Conservation (phyloP, 2,113 vertebrate genomes). For the Ophthalmolycus amberensis region DNA sequence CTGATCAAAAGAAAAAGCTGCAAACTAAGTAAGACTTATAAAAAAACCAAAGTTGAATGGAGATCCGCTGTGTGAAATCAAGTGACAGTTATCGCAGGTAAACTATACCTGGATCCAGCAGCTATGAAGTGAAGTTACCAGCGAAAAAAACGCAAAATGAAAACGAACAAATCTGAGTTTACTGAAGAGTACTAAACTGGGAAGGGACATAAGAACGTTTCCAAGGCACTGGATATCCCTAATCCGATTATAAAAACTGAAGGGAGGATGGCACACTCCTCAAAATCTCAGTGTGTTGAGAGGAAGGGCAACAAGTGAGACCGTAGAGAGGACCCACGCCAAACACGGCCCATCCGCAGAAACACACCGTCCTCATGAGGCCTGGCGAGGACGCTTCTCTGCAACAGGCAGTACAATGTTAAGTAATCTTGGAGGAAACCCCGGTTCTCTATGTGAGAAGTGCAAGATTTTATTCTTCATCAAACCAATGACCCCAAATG, state of each 20-base stretch:
- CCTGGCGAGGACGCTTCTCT: constrained; percentile 24
- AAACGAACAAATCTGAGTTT: not conserved
- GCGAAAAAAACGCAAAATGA: not conserved
- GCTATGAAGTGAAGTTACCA: not conserved
- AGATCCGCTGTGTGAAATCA: not conserved
- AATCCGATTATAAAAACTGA: not conserved
- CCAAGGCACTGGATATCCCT: constrained; percentile 62
- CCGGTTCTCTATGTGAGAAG: not conserved
- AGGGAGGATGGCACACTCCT: not conserved
- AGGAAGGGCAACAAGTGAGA: not conserved
- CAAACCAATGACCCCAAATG: not conserved
- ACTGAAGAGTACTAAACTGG: constrained; percentile 1
- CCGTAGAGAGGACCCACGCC: not conserved
- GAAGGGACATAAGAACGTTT: constrained; percentile 10
- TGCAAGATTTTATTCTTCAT: not conserved
- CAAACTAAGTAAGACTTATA: not conserved
- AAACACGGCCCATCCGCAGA: not conserved
- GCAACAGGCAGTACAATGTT: not conserved
- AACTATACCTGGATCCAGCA: not conserved
- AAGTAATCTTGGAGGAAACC: constrained; percentile 13
- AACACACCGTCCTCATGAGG: not conserved
- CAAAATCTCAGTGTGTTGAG: not conserved
- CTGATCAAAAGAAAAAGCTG: not conserved
- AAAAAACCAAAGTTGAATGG: not conserved
- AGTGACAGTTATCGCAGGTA: not conserved